Conservation (phyloP, 2,888 invertebrate species). For the Bellardia bayeri region DNA sequence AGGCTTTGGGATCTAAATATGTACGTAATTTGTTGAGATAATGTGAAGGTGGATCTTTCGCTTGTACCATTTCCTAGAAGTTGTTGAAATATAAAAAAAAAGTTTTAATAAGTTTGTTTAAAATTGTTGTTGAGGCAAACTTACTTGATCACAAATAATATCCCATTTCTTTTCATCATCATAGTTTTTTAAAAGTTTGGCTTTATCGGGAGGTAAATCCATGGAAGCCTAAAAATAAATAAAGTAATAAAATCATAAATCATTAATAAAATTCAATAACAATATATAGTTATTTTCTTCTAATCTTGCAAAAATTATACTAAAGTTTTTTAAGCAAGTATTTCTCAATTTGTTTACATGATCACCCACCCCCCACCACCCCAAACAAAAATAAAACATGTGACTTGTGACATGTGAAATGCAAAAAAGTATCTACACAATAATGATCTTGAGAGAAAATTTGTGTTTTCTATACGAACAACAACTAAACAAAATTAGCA, state of each 20-base stretch:
- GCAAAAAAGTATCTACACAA: conserved; percentile 18
- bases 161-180: conserved; percentile 99
- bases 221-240: conserved; percentile 93
- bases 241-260: background rate
- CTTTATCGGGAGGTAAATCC: conserved; percentile 99
- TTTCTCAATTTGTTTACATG: background rate
- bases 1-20: conserved; percentile 98
- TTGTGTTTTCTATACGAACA: conserved; percentile 17
- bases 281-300: background rate
- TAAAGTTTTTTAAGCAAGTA: background rate
- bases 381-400: conserved; percentile 5
- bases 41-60: conserved; percentile 98
- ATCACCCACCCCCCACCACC: background rate
- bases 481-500: background rate
- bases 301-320: background rate
- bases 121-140: conserved; percentile 74
- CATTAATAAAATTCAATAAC: background rate
- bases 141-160: conserved; percentile 98
- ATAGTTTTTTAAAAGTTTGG: conserved; percentile 96
- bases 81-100: conserved; percentile 63
- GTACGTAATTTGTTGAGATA: conserved; percentile 98
- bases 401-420: conserved; percentile 30
- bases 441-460: conserved; percentile 60
- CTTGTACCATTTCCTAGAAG: conserved; percentile 96
- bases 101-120: background rate